These are phyloP conservation scores for Glandiceps talaboti DNA, from an alignment of 53 echinoderm and acorn worm genomes.

Conservation along the genomic window DNA sequence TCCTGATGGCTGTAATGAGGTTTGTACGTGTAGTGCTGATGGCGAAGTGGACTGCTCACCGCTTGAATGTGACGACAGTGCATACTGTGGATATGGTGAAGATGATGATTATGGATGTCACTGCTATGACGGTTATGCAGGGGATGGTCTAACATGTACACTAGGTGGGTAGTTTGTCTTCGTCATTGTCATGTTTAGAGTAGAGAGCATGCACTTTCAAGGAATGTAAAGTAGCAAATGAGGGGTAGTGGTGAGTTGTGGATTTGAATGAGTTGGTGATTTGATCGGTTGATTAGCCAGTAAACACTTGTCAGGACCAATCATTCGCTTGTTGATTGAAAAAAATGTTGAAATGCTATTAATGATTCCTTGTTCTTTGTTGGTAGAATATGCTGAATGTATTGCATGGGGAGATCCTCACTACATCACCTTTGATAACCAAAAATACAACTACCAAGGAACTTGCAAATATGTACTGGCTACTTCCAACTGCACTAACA, in stretches of 20 bases:
- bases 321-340: too few species aligned
- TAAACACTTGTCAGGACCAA: too few species aligned
- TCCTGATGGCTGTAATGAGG: conserved; percentile 19
- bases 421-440: conserved; percentile 47
- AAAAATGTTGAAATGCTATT: too few species aligned
- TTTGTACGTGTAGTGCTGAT: conserved; percentile 28
- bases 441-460: conserved; percentile 46
- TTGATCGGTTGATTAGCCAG: too few species aligned
- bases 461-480: conserved; percentile 44
- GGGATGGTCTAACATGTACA: too few species aligned
- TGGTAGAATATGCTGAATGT: conserved; percentile 28
- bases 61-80: conserved; percentile 26
- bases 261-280: too few species aligned
- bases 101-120: conserved; percentile 53
- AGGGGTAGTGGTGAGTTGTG: too few species aligned
- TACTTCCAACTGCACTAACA: not conserved
- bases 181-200: too few species aligned
- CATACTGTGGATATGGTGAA: conserved; percentile 28
- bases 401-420: conserved; percentile 70
- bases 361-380: too few species aligned
- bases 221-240: too few species aligned
- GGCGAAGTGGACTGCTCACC: conserved; percentile 16
- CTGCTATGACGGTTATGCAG: conserved; percentile 35
- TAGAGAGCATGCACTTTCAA: too few species aligned
- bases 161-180: too few species aligned